Percentiles rank a stretch among this genome's conserved stretches.
phyloP scores from a whole-genome alignment of 2,888 invertebrate species.

The Tipula lateralis region DNA sequence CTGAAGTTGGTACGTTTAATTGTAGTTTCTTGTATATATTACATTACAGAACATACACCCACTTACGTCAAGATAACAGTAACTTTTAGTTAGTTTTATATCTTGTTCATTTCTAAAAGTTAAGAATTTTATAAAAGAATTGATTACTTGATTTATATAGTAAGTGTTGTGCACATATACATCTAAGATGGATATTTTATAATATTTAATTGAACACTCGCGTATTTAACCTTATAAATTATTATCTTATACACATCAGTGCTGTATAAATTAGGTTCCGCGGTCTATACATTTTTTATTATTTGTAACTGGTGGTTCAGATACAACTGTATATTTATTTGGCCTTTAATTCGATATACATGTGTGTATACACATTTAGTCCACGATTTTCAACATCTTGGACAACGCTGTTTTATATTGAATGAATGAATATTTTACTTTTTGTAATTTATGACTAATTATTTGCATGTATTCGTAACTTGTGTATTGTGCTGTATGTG shows the following conservation, averaged over 20 bases:
- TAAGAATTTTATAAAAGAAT: background rate
- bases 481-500: background rate
- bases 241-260: too few species aligned
- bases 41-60: background rate
- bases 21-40: background rate
- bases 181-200: background rate
- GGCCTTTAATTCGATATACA: too few species aligned
- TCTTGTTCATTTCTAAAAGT: background rate
- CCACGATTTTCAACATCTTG: too few species aligned
- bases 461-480: background rate
- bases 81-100: background rate
- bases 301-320: background rate
- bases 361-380: too few species aligned
- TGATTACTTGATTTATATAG: background rate
- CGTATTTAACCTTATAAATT: background rate
- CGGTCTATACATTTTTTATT: background rate
- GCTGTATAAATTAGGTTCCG: too few species aligned
- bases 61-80: conserved; percentile 1
- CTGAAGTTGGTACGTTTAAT: background rate
- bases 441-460: background rate
- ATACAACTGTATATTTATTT: too few species aligned
- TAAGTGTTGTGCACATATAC: too few species aligned
- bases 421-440: background rate
- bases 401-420: too few species aligned
- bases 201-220: background rate